Conservation (phyloP, 2,888 invertebrate species). For the Agelastica alni region DNA sequence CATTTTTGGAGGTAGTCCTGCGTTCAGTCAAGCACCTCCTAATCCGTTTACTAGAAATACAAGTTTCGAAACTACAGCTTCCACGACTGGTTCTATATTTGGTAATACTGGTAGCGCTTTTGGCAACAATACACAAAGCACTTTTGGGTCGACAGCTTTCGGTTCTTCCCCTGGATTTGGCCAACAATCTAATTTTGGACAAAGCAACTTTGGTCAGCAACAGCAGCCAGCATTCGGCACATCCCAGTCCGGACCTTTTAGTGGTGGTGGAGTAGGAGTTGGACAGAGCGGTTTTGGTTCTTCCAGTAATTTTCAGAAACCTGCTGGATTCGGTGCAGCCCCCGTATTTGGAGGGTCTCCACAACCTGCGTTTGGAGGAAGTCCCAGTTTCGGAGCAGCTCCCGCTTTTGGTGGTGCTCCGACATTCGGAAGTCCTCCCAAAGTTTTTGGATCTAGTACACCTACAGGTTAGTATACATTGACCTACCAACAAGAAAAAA, state of each 20-base stretch:
- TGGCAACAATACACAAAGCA: constrained; percentile 26
- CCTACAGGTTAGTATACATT: constrained; percentile 28
- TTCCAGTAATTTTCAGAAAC: constrained; percentile 46
- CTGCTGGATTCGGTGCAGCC: constrained; percentile 47
- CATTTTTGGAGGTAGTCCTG: constrained; percentile 36
- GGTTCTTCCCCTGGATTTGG: constrained; percentile 38
- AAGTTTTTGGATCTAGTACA: constrained; percentile 51
- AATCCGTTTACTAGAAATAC: constrained; percentile 35
- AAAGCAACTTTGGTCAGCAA: constrained; percentile 39
- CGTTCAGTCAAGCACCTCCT: constrained; percentile 28
- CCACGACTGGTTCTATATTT: constrained; percentile 33
- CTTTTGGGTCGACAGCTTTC: constrained; percentile 30
- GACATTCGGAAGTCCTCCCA: constrained; percentile 55
- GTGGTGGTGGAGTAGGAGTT: constrained; percentile 48
- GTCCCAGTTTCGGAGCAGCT: constrained; percentile 58
- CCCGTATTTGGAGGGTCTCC: constrained; percentile 52
- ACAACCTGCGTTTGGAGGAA: constrained; percentile 55
- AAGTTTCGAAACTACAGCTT: constrained; percentile 29
- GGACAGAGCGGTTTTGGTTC: constrained; percentile 56
- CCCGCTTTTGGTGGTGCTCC: constrained; percentile 48
- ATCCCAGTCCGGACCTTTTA: constrained; percentile 49
- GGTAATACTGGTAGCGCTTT: constrained; percentile 27
- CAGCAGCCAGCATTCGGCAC: constrained; percentile 39
- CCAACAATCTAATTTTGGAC: constrained; percentile 45
- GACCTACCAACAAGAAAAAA: not conserved